Base-by-base conservation (phyloP, 2,113 vertebrate species). In the Sinocyclocheilus rhinocerous region DNA sequence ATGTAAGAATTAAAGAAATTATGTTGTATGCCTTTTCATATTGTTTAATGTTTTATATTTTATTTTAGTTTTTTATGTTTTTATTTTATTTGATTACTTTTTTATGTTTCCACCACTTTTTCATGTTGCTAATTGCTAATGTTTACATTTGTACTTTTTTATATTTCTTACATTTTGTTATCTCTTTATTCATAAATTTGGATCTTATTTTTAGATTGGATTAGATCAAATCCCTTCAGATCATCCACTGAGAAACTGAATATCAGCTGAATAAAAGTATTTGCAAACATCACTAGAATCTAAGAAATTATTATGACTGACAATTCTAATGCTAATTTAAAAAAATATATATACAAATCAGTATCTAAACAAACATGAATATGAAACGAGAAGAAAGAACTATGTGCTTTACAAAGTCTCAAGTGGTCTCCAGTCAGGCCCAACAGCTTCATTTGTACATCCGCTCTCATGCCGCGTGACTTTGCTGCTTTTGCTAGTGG, bases 401-500 rank as follows among this genome's bases (percentile, higher is more conserved):
- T 33, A 15, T 69, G 26, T 4, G 13, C 50, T 59, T 24, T 50
- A 73, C 13, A 72, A 57, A 24, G 26, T 83, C 48, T 83, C 81
- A 73, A 83, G 67, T 83, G 50, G 48, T 57, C 67, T 83, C 81
- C 48, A 57, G 6, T 83, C 81, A 82, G 80, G 61, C 70, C 45
- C 45, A 13, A 69, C 42, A 57, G 81, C 81, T 83, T 73, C 69
- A 83, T 83, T 55, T 73, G 67, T 36, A 59, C 81, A 72, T 83
- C 67, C 69, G 81, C 67, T 73, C 26, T 83, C 81, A 57, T 73
- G 65, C 81, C 6, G 81, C 52, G 45, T 82, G 80, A 52, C 80
- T 82, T 52, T 69, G 50, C 26, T 83, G 67, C 69, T 73, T 83
- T 83, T 57, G 67, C 81, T 73, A 52, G 65, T 73, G 81, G 69